These are phyloP conservation scores for Helarctos malayanus DNA, from an alignment of 2,797 vertebrate genomes.

Conservation along the genomic window DNA sequence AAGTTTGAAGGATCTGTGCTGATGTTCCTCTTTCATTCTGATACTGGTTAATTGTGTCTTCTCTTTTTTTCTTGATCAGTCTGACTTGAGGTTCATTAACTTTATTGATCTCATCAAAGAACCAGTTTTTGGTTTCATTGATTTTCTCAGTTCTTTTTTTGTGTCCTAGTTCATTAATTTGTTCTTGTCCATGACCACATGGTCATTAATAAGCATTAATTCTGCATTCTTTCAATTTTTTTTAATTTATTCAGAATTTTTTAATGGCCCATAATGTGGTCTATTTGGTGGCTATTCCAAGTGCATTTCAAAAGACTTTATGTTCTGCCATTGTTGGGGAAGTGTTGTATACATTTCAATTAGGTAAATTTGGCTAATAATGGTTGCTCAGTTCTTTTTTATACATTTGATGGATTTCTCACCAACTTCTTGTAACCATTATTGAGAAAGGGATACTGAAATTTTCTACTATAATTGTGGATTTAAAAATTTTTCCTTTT, in stretches of 20 bases:
- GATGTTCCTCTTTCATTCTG: neutral
- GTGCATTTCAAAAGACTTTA: neutral
- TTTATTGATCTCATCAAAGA: conserved; percentile 16
- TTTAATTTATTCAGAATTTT: neutral
- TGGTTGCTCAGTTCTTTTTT: neutral
- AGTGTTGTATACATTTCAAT: neutral
- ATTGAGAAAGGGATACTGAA: neutral
- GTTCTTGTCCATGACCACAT: neutral
- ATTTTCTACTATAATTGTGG: neutral
- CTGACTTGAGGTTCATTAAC: neutral
- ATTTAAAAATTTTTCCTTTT: neutral
- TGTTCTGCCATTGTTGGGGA: neutral
- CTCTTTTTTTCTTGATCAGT: neutral
- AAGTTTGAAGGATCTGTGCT: neutral
- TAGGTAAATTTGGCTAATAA: neutral
- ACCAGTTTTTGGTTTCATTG: neutral
- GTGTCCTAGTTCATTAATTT: neutral
- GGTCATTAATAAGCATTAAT: neutral
- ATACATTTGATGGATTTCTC: neutral
- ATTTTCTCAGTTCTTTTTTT: neutral
- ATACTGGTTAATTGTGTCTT: neutral
- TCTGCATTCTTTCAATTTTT: neutral
- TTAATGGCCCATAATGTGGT: neutral
- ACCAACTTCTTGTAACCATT: neutral
- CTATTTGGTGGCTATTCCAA: neutral